A percentile compares a stretch with the other conserved stretches of the same genome.
Evolutionary conservation across 64 coral and sea anemone genomes (phyloP).

Genomic region (Anthopleura sola): DNA sequence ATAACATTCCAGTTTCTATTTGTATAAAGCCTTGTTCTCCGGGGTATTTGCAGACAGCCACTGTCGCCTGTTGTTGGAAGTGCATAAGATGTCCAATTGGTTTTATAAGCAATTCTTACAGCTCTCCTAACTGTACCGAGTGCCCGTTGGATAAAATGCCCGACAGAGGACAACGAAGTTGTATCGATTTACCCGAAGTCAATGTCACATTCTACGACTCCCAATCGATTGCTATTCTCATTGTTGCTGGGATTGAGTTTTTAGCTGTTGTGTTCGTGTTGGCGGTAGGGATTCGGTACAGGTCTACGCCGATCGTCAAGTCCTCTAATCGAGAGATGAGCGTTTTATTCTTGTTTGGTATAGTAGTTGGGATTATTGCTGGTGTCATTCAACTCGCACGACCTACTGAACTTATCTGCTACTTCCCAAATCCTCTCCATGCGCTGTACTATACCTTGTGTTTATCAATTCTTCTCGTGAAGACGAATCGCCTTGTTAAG

Average conservation of each 20-base stretch:
- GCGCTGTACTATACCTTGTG: slow-evolving; percentile 36
- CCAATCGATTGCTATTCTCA: not conserved
- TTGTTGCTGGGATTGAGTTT: slow-evolving; percentile 14
- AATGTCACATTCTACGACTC: slow-evolving; percentile 43
- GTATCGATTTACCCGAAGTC: slow-evolving; percentile 38
- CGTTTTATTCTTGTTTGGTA: slow-evolving; percentile 21
- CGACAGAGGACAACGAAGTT: slow-evolving; percentile 22
- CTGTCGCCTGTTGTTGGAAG: slow-evolving; percentile 73
- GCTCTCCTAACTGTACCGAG: slow-evolving; percentile 67
- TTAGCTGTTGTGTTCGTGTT: slow-evolving; percentile 1
- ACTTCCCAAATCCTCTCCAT: slow-evolving; percentile 17
- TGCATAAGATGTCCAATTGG: slow-evolving; percentile 53
- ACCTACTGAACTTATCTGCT: slow-evolving; percentile 34
- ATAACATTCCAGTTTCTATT: slow-evolving; percentile 22
- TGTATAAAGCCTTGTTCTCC: slow-evolving; percentile 70
- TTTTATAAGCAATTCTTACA: slow-evolving; percentile 9
- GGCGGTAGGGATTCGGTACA: not conserved
- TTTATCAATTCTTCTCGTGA: slow-evolving; percentile 61
- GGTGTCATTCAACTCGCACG: slow-evolving; percentile 2
- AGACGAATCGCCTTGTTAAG: slow-evolving; percentile 58
- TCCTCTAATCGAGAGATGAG: slow-evolving; percentile 39
- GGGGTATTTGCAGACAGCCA: slow-evolving; percentile 47
- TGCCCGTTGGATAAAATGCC: slow-evolving; percentile 55
- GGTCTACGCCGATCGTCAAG: slow-evolving; percentile 35
- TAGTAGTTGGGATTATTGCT: slow-evolving; percentile 13